Base-by-base conservation (phyloP, 37 sponge, comb jelly and placozoan genomes). In the Halichondria panicea region DNA sequence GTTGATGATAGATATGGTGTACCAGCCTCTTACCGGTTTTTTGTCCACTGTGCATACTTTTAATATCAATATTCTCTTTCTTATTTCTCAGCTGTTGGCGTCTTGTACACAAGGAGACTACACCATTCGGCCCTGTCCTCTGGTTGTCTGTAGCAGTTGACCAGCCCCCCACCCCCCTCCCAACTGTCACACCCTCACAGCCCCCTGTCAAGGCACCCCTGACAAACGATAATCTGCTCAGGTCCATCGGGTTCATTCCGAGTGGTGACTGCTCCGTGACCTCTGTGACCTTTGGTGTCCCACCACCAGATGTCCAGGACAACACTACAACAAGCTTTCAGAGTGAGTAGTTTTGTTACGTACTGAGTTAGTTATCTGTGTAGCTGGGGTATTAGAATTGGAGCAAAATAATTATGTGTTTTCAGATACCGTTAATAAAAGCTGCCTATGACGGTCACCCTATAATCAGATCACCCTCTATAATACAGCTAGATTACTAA, bases 71-170 rank as follows among this genome's bases (percentile, higher is more conserved):
- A n/a, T 21, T 41, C 24, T 70, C 52, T 43, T 43, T 59, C 30
- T 59, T 19, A 1, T 58, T 44, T n/a, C 68, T 3, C 45, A 86
- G 87, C 41, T 74, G 75, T 34, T 83, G 84, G 89, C 28, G 68
- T 15, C 71, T 88, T 0, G 43, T 81, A 13, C 88, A 81, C 69
- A 87, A 87, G 43, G 78, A 42, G 6, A 35, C 37, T 24, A 76
- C 77, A 41, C 31, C 64, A 1, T 91, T 91, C 79, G 92, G 92
- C 21, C 82, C 77, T 56, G 19, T 24, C 27, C 87, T 91, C 39
- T 83, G 87, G 83, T 48, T 91, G 44, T 71, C 79, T 34, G 83
- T 77, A 0, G 50, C 42, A 4, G 57, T 58, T 25, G 82, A 74
- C 65, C 44, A 63, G 48, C 24, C 34, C 4, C 36, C 56, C 22